Conservation (phyloP, 2,888 invertebrate species). For the Cerastis leucographa region DNA sequence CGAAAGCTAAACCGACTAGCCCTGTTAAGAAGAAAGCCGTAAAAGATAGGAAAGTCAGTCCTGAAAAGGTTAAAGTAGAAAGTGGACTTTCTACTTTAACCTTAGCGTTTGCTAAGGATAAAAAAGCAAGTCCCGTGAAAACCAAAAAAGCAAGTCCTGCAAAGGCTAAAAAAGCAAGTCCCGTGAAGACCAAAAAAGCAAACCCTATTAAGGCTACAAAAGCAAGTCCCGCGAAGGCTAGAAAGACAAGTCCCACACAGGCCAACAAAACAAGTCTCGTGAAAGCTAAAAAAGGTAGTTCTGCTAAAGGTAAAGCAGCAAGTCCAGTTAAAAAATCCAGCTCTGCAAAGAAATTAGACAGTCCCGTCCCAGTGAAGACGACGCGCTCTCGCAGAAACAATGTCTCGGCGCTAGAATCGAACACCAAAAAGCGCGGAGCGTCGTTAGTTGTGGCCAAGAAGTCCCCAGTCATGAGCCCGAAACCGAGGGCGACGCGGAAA, state of each 20-base stretch:
- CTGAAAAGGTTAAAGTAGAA: not conserved
- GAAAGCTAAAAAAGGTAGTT: not conserved
- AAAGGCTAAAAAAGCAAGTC: not conserved
- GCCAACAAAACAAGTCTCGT: not conserved
- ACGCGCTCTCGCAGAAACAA: constrained; percentile 65
- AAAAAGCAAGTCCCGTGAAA: constrained; percentile 24
- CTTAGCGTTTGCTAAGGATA: too few relatives aligned
- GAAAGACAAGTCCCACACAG: not conserved
- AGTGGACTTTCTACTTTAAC: too few relatives aligned
- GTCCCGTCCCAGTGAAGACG: constrained; percentile 41
- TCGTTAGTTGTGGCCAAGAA: constrained; percentile 78
- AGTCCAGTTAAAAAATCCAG: not conserved
- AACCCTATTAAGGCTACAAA: constrained; percentile 1
- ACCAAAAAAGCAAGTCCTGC: not conserved
- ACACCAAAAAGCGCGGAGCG: constrained; percentile 68
- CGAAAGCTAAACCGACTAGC: constrained; percentile 6
- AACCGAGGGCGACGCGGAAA: constrained; percentile 46
- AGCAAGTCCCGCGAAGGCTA: not conserved
- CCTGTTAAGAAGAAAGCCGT: not conserved
- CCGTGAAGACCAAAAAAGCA: not conserved
- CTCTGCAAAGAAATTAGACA: constrained; percentile 21
- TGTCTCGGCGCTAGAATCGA: constrained; percentile 35
- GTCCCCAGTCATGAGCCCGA: constrained; percentile 73
- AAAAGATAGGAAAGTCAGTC: constrained; percentile 26
- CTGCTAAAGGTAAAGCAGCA: not conserved